Percentiles rank a stretch among this genome's conserved stretches.
Conservation (phyloP, 2,113 vertebrate genomes). For the Guaruba guarouba region DNA sequence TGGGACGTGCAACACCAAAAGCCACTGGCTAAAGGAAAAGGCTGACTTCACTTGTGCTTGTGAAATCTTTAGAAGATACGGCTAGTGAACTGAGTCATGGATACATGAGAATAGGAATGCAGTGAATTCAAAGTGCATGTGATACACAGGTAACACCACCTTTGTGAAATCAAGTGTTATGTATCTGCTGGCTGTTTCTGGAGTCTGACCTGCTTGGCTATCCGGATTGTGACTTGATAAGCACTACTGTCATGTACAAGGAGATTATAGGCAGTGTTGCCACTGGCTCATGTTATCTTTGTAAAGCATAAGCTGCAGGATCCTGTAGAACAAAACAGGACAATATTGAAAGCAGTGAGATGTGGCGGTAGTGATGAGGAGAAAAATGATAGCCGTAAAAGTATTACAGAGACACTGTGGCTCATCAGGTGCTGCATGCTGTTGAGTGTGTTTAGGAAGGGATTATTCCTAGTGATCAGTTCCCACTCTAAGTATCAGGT, state of each 20-base stretch:
- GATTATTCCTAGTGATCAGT: background rate
- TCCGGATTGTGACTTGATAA: background rate
- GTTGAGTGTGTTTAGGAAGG: background rate
- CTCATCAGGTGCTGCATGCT: background rate
- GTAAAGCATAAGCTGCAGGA: constrained; percentile 18
- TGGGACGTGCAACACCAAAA: background rate
- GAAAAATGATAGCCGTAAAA: background rate
- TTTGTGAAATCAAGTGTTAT: background rate
- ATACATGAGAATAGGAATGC: background rate
- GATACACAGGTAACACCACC: background rate
- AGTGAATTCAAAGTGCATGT: background rate
- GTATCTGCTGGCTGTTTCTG: background rate
- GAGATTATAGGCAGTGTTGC: background rate
- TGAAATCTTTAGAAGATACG: background rate
- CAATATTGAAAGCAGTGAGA: constrained; percentile 28
- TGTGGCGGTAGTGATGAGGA: constrained; percentile 14
- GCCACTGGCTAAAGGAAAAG: background rate
- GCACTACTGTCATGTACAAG: background rate
- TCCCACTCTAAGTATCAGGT: background rate
- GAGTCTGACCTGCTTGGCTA: background rate
- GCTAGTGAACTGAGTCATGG: background rate
- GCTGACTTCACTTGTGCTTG: background rate
- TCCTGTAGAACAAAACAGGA: background rate
- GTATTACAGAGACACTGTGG: background rate
- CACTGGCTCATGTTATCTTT: constrained; percentile 17